Evolutionary conservation across 2,113 vertebrate genomes (phyloP), one percentile per base, ranked within the genome.

Genomic region (Dinomys branickii): DNA sequence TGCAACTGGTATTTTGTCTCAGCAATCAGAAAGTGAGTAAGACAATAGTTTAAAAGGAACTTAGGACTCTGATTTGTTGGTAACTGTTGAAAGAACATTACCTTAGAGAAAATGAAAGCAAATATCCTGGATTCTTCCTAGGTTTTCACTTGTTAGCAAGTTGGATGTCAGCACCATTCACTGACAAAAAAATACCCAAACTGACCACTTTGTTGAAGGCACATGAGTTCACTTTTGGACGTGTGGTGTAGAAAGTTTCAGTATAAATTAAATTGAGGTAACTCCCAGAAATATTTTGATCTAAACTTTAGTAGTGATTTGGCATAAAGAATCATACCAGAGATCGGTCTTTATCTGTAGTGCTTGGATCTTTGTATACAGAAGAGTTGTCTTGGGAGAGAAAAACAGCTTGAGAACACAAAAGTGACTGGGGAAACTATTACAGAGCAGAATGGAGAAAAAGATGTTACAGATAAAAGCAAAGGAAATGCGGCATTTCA

Each of bases 341-440:
- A 58, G 7, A 77, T 50, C 35, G 12, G 67, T 75, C 17, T 47
- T 8, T 13, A 61, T 38, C 52, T 17, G 14, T 52, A 47, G 20
- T 13, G 22, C 3, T 44, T 56, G 65, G 65, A 83, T 92, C 16
- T 52, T 44, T 75, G 63, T 38, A 1, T 54, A 1, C 10, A 41
- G 41, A 63, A 1, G 13, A 54, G 4, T 44, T 71, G 5, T 17
- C 50, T 3, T 75, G 30, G 3, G 30, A 77, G 47, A 73, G 22
- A 86, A 87, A 65, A 8, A 71, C 35, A 71, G 59, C 26, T 50
- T 11, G 14, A 12, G 3, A 14, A 87, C 54, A 69, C 11, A 77
- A 33, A 33, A 67, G 12, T 14, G 3, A 0, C 4, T 47, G 22
- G 1, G 47, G 58, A 4, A 54, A 14, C 5, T 65, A 38, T 1